A percentile compares a stretch with the other conserved stretches of the same genome.
Conservation (phyloP, 2,888 invertebrate species). For the Toxonevra muliebris region DNA sequence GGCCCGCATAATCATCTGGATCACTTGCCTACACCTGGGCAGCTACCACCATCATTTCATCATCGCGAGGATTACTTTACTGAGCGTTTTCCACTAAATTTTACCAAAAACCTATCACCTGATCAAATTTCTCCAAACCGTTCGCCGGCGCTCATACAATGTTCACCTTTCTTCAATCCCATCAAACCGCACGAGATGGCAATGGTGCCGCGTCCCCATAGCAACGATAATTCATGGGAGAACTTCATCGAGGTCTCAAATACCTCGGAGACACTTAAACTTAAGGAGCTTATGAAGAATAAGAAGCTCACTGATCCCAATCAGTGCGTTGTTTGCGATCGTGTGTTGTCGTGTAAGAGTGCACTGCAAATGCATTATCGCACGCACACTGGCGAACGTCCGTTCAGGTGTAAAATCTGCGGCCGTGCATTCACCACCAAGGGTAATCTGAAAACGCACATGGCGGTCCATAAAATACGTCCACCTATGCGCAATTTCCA, state of each 20-base stretch:
- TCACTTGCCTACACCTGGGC: constrained; percentile 60
- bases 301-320: constrained; percentile 97
- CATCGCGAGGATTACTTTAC: constrained; percentile 61
- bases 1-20: constrained; percentile 63
- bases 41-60: constrained; percentile 57
- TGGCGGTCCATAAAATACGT: constrained; percentile 98
- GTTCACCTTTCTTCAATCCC: constrained; percentile 63
- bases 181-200: constrained; percentile 63
- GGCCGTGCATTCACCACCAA: constrained; percentile 98
- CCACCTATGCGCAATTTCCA: constrained; percentile 92
- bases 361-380: constrained; percentile 97
- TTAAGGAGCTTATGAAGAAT: constrained; percentile 97
- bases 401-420: constrained; percentile 97
- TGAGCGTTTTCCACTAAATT: constrained; percentile 59
- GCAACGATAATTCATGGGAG: constrained; percentile 97
- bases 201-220: constrained; percentile 80
- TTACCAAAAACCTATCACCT: constrained; percentile 58
- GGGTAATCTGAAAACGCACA: constrained; percentile 98
- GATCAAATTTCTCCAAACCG: constrained; percentile 62
- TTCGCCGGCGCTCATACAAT: constrained; percentile 62
- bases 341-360: constrained; percentile 95
- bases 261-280: constrained; percentile 94
- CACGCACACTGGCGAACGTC: constrained; percentile 69
- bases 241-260: constrained; percentile 89
- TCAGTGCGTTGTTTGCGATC: constrained; percentile 97